A percentile compares a stretch with the other conserved stretches of the same genome.
These are phyloP conservation scores for Harmothoe impar DNA, from an alignment of 2,888 invertebrate genomes.

Conservation along the genomic window DNA sequence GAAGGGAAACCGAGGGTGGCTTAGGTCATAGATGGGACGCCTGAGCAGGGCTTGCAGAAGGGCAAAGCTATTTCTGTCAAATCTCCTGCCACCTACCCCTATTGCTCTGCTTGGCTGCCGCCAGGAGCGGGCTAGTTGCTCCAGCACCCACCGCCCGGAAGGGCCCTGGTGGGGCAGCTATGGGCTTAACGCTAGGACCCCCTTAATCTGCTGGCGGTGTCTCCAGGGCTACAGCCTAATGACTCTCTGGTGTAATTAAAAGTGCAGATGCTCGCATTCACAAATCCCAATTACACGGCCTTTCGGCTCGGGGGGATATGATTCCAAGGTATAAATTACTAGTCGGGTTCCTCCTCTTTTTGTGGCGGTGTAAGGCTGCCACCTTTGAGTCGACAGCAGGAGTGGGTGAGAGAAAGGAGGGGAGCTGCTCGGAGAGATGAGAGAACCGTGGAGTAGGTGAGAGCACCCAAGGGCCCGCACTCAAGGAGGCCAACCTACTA, in stretches of 20 bases:
- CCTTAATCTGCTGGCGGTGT: not conserved
- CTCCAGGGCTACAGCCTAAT: conserved; percentile 25
- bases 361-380: not conserved
- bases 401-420: too few species aligned
- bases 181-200: not conserved
- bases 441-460: too few species aligned
- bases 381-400: not conserved
- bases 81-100: not conserved
- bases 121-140: not conserved
- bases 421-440: too few species aligned
- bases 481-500: too few species aligned
- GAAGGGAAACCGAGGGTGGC: not conserved
- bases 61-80: not conserved
- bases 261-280: conserved; percentile 40
- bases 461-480: too few species aligned
- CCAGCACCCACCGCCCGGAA: not conserved
- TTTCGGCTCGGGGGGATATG: not conserved
- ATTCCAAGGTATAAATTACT: conserved; percentile 16
- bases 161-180: not conserved
- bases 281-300: conserved; percentile 39
- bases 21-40: not conserved
- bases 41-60: not conserved
- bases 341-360: not conserved
- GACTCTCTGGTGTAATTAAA: conserved; percentile 54
- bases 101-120: not conserved